A percentile compares a stretch with the other conserved stretches of the same genome.
phyloP scores from a whole-genome alignment of 2,113 vertebrate genomes.

The Petromus typicus region DNA sequence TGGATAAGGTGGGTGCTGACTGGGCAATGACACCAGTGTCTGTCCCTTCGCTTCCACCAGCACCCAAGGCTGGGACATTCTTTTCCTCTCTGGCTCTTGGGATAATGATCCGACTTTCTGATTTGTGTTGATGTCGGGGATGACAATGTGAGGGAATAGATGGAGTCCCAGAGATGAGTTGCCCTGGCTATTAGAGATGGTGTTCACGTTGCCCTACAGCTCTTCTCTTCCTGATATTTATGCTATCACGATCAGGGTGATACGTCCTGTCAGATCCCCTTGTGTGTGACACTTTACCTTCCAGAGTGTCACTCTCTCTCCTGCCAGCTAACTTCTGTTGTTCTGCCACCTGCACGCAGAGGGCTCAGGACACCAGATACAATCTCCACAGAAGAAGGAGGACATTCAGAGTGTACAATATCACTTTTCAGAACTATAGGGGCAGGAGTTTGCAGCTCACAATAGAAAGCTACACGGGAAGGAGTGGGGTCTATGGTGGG shows the following conservation, averaged over 20 bases:
- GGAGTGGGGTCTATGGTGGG: rapidly evolving
- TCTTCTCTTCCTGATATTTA: background rate
- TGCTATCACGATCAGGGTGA: background rate
- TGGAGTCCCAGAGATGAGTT: background rate
- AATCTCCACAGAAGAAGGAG: background rate
- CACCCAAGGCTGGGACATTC: background rate
- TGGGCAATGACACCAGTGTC: background rate
- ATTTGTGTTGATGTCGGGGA: background rate
- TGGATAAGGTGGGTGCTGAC: background rate
- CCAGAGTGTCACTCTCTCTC: background rate
- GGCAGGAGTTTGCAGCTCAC: background rate
- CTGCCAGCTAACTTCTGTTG: background rate
- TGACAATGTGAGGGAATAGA: background rate
- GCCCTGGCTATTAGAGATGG: background rate
- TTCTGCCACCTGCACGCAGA: background rate
- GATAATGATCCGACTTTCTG: background rate
- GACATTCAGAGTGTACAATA: rapidly evolving
- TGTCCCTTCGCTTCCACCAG: background rate
- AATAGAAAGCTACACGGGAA: rapidly evolving
- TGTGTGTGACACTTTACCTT: background rate
- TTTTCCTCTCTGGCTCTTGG: background rate
- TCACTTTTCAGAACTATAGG: background rate
- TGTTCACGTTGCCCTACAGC: rapidly evolving
- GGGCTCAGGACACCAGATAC: no score
- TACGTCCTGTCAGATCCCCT: background rate